Conservation (phyloP, 2,888 invertebrate genomes). For the Orchestes rusci region DNA sequence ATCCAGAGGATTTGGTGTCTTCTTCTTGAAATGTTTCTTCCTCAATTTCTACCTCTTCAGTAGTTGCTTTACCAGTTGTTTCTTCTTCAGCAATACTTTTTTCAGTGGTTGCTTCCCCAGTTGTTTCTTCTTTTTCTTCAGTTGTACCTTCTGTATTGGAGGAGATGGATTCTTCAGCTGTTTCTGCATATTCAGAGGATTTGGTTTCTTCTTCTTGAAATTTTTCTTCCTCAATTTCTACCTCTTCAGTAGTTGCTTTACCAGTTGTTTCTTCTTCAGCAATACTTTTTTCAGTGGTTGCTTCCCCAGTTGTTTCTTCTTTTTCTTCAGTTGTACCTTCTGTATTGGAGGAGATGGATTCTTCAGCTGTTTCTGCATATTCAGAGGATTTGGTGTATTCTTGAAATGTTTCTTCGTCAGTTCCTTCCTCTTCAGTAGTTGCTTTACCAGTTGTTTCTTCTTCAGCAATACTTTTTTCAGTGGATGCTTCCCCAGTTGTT, state of each 20-base stretch:
- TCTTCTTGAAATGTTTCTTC: constrained; percentile 1
- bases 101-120: background rate
- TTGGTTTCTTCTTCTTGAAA: no score
- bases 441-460: background rate
- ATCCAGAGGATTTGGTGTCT: background rate
- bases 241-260: constrained; percentile 1
- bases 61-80: no score
- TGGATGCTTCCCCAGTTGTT: no score
- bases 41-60: constrained; percentile 7
- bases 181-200: no score
- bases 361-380: background rate
- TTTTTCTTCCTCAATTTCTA: constrained; percentile 3
- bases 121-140: background rate
- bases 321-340: constrained; percentile 7
- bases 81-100: no score
- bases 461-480: no score
- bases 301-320: background rate
- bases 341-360: background rate
- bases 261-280: background rate
- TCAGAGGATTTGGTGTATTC: constrained; percentile 5
- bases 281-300: background rate
- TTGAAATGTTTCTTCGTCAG: background rate
- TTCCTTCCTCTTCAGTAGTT: background rate
- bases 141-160: constrained; percentile 5
- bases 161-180: no score